Evolutionary conservation across 2,888 invertebrate species (phyloP), one percentile per base, ranked within the genome.

Genomic region (Cerastis leucographa): DNA sequence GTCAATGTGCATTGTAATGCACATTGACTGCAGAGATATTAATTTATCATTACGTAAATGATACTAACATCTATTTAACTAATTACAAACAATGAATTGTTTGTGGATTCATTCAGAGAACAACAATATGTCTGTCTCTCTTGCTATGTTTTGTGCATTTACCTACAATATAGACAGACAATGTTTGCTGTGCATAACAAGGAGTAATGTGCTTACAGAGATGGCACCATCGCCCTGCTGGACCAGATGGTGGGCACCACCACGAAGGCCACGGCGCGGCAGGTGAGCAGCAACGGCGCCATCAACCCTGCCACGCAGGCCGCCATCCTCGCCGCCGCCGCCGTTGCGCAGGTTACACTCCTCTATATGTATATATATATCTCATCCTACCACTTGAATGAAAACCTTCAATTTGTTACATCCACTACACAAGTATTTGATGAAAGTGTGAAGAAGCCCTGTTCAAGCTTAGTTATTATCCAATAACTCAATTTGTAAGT

Each of bases 241-340:
- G 97, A 97, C 89, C 96, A 97, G 89, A 97, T 97, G 97, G 97
- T 97, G 87, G 97, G 97, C 76, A 97, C 97, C 0, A 97, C 97
- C 0, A 97, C 97, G 0, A 97, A 97, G 84, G 95, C 95, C 2
- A 96, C 95, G 0, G 93, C 96, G 69, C 92, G 97, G 49, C 91
- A 92, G 78, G 92, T 94, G 84, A 88, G 93, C 85, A 90, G 93
- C 90, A 91, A 95, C 81, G 90, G 96, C 76, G 71, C 95, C 89
- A 90, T 97, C 91, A 92, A 95, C 88, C 94, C 96, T 0, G 97
- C 97, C 71, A 96, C 97, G 2, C 97, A 97, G 44, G 97, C 97
- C 0, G 97, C 97, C 64, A 97, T 97, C 69, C 94, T 97, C 0
- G 97, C 97, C 11, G 97, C 97, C 9, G 97, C 97, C 2, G 97